A percentile compares a stretch with the other conserved stretches of the same genome.
Conservation (phyloP, 2,888 invertebrate species). For the Parnassius mnemosyne region DNA sequence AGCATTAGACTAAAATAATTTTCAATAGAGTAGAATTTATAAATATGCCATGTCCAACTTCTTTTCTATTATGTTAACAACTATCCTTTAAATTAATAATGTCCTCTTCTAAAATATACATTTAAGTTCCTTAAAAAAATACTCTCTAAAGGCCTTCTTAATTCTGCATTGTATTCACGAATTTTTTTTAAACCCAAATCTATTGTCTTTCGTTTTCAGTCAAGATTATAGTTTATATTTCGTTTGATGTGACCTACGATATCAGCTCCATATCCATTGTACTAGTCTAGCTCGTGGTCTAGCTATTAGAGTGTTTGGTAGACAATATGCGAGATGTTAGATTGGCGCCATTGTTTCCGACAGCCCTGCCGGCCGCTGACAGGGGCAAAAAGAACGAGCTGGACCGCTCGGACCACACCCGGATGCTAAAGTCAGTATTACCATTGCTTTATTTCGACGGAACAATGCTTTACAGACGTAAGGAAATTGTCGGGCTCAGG, state of each 20-base stretch:
- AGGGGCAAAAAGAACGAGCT: conserved; percentile 27
- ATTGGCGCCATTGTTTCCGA: conserved; percentile 59
- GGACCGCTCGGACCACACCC: conserved; percentile 10
- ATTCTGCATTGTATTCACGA: too few relatives aligned
- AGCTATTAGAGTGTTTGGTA: conserved; percentile 63
- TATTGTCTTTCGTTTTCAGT: neutral
- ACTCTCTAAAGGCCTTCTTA: too few relatives aligned
- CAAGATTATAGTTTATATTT: neutral
- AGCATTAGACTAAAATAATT: too few relatives aligned
- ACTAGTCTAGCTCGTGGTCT: neutral
- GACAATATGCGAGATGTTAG: conserved; percentile 66
- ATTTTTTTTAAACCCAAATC: too few relatives aligned
- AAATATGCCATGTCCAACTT: too few relatives aligned
- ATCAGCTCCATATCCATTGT: conserved; percentile 4
- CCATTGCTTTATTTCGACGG: neutral
- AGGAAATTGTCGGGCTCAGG: neutral
- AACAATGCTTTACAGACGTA: neutral
- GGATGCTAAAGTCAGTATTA: neutral
- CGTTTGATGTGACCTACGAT: neutral
- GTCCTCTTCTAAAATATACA: too few relatives aligned
- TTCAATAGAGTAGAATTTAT: too few relatives aligned
- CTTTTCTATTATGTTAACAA: too few relatives aligned
- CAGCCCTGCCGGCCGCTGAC: conserved; percentile 41
- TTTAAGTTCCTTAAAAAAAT: too few relatives aligned
- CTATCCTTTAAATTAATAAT: too few relatives aligned